phyloP scores from a whole-genome alignment of 2,113 vertebrate species.

The Cardinalis cardinalis region DNA sequence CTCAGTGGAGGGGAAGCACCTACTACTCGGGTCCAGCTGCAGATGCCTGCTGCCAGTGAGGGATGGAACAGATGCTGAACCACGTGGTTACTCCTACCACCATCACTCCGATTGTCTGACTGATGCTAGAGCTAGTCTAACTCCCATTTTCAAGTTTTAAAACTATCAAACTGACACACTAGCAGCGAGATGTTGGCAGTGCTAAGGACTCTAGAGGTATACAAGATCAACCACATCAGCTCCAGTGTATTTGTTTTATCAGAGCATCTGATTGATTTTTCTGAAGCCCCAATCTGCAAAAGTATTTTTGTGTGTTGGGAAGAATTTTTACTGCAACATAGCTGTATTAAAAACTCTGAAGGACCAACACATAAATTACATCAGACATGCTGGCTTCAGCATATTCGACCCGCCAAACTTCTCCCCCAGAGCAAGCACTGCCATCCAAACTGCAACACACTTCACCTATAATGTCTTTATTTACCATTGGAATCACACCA shows the following conservation, averaged over 20 bases:
- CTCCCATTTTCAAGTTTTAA: background rate
- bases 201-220: background rate
- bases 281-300: background rate
- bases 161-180: background rate
- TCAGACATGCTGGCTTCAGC: background rate
- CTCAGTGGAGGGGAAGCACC: background rate
- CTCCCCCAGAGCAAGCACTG: rapidly evolving
- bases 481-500: background rate
- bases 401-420: background rate
- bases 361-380: background rate
- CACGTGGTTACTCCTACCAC: background rate
- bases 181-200: background rate
- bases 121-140: background rate
- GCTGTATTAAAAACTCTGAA: background rate
- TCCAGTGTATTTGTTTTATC: background rate
- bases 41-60: background rate
- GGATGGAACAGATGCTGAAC: background rate
- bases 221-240: background rate
- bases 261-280: background rate
- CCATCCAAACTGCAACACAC: background rate
- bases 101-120: background rate
- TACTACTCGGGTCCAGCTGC: background rate
- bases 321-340: background rate
- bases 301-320: background rate
- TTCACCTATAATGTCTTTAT: background rate